These are phyloP conservation scores for Lamproptera curius DNA, from an alignment of 2,888 invertebrate genomes.

Conservation along the genomic window DNA sequence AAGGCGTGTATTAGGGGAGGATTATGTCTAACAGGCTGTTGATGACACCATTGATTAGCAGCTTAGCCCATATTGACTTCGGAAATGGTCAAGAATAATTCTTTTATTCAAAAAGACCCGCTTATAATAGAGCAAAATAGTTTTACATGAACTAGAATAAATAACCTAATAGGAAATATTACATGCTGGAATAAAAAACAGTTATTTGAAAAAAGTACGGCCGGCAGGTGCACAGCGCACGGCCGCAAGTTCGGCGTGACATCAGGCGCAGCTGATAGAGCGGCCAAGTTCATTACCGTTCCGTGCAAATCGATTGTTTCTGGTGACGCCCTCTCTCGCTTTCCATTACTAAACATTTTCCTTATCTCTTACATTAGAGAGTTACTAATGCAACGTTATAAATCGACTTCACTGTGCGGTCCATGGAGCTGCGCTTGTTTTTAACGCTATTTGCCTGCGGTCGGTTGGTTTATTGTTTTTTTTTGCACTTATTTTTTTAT, in stretches of 20 bases:
- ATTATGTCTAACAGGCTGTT: too few relatives aligned
- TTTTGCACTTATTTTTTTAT: neutral
- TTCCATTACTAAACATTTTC: constrained; percentile 51
- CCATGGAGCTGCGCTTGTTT: constrained; percentile 2
- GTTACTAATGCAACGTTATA: constrained; percentile 15
- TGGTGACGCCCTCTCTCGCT: constrained; percentile 53
- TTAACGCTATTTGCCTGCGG: neutral
- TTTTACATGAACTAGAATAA: too few relatives aligned
- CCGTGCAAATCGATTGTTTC: constrained; percentile 63
- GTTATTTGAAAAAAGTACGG: constrained; percentile 6
- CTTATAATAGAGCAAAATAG: too few relatives aligned
- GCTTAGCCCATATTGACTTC: too few relatives aligned
- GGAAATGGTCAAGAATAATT: too few relatives aligned
- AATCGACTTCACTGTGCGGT: constrained; percentile 8
- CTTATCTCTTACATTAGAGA: constrained; percentile 32
- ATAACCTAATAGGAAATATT: too few relatives aligned
- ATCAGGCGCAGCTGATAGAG: constrained; percentile 62
- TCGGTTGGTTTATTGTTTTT: neutral
- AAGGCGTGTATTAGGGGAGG: too few relatives aligned
- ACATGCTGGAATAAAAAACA: too few relatives aligned
- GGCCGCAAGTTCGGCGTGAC: constrained; percentile 31
- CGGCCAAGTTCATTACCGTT: constrained; percentile 73
- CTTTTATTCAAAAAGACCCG: too few relatives aligned
- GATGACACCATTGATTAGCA: too few relatives aligned
- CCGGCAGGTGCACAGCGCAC: constrained; percentile 15